phyloP scores from a whole-genome alignment of 2,113 vertebrate species.

The Perca fluviatilis region DNA sequence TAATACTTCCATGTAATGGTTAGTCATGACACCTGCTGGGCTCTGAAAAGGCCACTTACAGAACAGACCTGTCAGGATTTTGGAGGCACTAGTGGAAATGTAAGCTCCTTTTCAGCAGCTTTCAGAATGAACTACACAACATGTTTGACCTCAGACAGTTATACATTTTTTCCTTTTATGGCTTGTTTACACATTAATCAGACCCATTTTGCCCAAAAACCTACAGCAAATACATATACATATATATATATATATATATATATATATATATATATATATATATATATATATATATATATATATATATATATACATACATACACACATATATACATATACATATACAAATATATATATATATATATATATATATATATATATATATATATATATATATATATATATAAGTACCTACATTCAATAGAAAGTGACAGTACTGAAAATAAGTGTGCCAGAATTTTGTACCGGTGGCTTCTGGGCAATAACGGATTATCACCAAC shows the following conservation, averaged over 20 bases:
- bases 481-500: not conserved
- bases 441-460: not conserved
- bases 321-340: too few relatives aligned
- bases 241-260: too few relatives aligned
- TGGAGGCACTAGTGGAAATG: not conserved
- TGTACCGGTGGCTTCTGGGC: not conserved
- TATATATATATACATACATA: too few relatives aligned
- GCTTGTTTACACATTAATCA: not conserved
- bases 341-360: too few relatives aligned
- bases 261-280: too few relatives aligned
- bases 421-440: not conserved
- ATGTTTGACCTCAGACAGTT: not conserved
- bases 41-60: not conserved
- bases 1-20: not conserved
- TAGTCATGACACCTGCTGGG: not conserved
- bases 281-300: too few relatives aligned
- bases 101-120: not conserved
- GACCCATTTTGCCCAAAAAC: not conserved
- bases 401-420: not conserved
- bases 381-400: too few relatives aligned
- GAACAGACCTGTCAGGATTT: not conserved
- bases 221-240: not conserved
- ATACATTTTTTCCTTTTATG: not conserved
- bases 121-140: not conserved
- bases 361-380: too few relatives aligned